These are phyloP conservation scores for Ginglymostoma cirratum DNA, from an alignment of 2,113 vertebrate genomes.

Conservation along the genomic window DNA sequence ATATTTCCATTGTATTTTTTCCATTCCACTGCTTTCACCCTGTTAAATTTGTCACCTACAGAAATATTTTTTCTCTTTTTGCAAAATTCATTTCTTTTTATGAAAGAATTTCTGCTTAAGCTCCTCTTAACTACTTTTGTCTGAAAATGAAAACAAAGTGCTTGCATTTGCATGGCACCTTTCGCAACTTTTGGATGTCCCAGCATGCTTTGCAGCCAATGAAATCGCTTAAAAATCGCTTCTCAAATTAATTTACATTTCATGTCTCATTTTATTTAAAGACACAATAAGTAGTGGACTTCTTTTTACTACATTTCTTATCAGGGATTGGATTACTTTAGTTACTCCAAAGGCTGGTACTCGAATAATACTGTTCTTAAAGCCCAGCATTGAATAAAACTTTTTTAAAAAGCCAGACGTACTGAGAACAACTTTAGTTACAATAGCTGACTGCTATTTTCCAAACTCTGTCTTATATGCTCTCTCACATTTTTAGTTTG, in stretches of 20 bases:
- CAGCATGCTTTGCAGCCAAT: neutral
- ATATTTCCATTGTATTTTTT: neutral
- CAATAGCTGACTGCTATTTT: neutral
- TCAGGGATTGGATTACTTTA: neutral
- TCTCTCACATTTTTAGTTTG: neutral
- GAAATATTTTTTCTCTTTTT: neutral
- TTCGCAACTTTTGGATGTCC: neutral
- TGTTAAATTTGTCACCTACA: neutral
- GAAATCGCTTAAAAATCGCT: neutral
- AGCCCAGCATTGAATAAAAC: neutral
- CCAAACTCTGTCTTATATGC: neutral
- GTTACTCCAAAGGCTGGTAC: neutral
- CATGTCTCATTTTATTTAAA: neutral
- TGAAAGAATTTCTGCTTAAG: neutral
- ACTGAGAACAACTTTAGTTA: neutral
- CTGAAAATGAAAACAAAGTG: neutral
- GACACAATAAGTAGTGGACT: neutral
- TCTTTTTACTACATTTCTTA: neutral
- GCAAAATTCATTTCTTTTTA: neutral
- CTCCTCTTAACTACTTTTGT: neutral
- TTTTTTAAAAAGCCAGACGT: neutral
- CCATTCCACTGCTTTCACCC: neutral
- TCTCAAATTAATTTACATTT: neutral
- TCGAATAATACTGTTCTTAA: neutral
- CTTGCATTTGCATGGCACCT: neutral